Base-by-base conservation (phyloP, 2,113 vertebrate species). In the Egretta garzetta region DNA sequence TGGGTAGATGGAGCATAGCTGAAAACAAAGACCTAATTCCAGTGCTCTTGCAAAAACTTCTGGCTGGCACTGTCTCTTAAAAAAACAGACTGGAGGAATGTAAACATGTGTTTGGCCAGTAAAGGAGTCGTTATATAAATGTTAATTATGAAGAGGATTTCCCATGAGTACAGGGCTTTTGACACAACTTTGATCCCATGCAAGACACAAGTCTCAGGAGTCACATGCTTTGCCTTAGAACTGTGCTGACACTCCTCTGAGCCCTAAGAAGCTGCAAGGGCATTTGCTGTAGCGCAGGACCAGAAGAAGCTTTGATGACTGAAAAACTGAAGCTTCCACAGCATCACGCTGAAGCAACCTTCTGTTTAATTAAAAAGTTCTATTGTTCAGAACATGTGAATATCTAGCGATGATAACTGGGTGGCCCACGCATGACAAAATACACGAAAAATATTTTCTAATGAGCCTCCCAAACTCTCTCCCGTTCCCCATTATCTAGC, bases 131-230 rank as follows among this genome's bases (percentile, higher is more conserved):
- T 94, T 96, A 90, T 58, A 85, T 90, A 95, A 96, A 95, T 82
- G 74, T 68, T 93, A 96, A 88, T 97, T 93, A 83, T 73, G 74
- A 76, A 89, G 55, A 95, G 39, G 37, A 88, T 93, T 97, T 97
- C 84, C 87, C 85, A 76, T 72, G 86, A 75, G 37, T 75, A 53
- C n/a, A 49, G 32, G 37, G 28, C 73, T 93, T 96, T 90, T 95
- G 89, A 87, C 45, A 94, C 53, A 72, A 80, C 80, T 93, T 95
- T 93, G 92, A 94, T 96, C 77, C 68, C 67, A 60, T 43, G 68
- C 62, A 93, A 64, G 70, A 83, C 70, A 66, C 56, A 68, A 89
- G 67, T 35, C 70, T 92, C 66, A 60, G 50, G 50, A 96, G 41
- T 85, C 82, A 74, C 58, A 75, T 70, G 84, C 50, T 90, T 62